Conservation (phyloP, 2,113 vertebrate genomes). For the Odontesthes bonariensis region DNA sequence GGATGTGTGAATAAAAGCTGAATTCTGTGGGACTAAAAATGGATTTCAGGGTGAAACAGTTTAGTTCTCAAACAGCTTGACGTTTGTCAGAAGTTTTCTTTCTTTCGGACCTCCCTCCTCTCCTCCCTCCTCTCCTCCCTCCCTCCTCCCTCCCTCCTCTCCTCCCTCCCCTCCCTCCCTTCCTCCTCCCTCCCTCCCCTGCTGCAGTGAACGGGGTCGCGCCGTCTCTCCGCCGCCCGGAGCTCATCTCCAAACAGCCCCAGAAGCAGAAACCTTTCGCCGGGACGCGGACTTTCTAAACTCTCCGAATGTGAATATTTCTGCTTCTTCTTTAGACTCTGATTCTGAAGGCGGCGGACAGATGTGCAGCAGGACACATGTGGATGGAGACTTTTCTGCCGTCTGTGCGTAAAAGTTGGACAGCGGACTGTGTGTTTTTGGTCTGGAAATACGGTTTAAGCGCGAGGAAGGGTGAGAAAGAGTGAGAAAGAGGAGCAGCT, state of each 20-base stretch:
- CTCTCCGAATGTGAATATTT: not conserved
- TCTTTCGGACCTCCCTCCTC: slow-evolving; percentile 33
- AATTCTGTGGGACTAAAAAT: too few species aligned
- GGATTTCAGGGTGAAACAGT: too few species aligned
- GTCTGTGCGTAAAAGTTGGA: slow-evolving; percentile 24
- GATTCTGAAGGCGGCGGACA: not conserved
- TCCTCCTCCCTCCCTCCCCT: not conserved
- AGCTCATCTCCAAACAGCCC: slow-evolving; percentile 52
- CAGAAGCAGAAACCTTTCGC: not conserved
- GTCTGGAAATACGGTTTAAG: not conserved
- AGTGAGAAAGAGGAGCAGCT: not conserved
- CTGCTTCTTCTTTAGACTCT: not conserved
- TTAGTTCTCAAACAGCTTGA: not conserved
- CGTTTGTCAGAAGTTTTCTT: not conserved
- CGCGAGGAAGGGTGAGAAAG: not conserved
- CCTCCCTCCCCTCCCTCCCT: not conserved
- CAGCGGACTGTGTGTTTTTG: not conserved
- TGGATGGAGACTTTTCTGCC: slow-evolving; percentile 9
- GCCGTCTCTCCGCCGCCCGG: slow-evolving; percentile 20
- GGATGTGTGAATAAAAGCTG: too few species aligned
- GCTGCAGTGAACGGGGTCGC: slow-evolving; percentile 21
- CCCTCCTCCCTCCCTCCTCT: not conserved
- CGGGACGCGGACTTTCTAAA: not conserved
- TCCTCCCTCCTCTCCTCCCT: not conserved
- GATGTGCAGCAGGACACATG: not conserved